phyloP scores from a whole-genome alignment of 2,888 invertebrate species.

The Lissonota sp. region DNA sequence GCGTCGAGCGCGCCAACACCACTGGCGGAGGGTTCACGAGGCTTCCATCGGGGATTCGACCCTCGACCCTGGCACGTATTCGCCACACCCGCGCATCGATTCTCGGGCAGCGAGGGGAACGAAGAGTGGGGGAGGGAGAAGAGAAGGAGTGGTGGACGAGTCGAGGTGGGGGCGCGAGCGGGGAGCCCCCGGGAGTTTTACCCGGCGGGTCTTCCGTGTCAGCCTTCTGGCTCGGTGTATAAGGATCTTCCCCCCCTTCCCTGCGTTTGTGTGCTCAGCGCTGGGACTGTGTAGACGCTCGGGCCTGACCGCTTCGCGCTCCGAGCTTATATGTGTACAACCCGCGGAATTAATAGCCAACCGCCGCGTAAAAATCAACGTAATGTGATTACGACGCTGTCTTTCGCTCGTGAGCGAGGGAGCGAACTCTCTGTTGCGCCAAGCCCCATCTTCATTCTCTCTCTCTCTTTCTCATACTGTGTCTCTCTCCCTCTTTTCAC shows the following conservation, averaged over 20 bases:
- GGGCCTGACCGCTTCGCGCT: constrained; percentile 31
- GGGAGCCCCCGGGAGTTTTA: constrained; percentile 62
- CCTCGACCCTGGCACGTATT: constrained; percentile 83
- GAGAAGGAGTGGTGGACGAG: constrained; percentile 66
- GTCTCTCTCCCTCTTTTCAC: constrained; percentile 41
- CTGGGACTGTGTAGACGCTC: constrained; percentile 40
- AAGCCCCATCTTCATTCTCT: constrained; percentile 43
- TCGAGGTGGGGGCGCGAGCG: constrained; percentile 78
- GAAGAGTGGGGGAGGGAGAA: constrained; percentile 45
- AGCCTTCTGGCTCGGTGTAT: constrained; percentile 54
- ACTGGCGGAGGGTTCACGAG: constrained; percentile 60
- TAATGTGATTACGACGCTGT: constrained; percentile 82
- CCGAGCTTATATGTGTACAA: constrained; percentile 74
- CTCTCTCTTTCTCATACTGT: constrained; percentile 20
- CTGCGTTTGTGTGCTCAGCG: constrained; percentile 38
- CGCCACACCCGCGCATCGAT: constrained; percentile 83
- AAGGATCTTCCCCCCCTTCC: constrained; percentile 51
- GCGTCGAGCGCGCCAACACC: constrained; percentile 32
- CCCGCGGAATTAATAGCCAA: constrained; percentile 82
- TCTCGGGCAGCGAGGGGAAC: constrained; percentile 73
- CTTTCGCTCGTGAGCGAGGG: constrained; percentile 76
- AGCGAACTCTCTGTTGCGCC: constrained; percentile 67
- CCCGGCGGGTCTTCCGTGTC: constrained; percentile 61
- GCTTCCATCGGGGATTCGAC: constrained; percentile 78
- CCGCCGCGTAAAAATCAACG: constrained; percentile 78